Base-by-base conservation (phyloP, 2,113 vertebrate species). In the Entelurus aequoreus region DNA sequence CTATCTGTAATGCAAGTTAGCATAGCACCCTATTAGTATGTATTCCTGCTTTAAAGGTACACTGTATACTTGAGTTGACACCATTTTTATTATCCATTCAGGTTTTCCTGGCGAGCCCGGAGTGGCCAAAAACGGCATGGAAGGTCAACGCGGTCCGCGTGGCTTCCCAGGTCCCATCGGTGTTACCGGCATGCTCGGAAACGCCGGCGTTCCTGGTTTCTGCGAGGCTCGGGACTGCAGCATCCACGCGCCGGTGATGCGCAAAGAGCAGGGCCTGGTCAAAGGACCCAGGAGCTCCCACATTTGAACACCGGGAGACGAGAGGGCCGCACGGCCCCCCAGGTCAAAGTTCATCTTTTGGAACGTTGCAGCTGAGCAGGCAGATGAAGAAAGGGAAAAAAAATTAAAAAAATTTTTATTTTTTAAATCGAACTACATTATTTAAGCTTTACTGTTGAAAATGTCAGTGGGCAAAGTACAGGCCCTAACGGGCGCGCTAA, bases 251-350 rank as follows among this genome's bases (percentile, higher is more conserved):
- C 86, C 88, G 12, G 88, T 85, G 71, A 54, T 84, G 66, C 84
- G 87, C 47, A 85, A 87, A 73, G 89, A 92, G 71, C 86, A 89
- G 69, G 83, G 87, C 59, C 75, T 92, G 61, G 86, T 93, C 55
- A 92, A 91, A 70, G 71, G 88, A 35, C 89, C 89, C 0, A 40
- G 56, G 2, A 83, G 79, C 48, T n/a, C 71, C 49, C 75, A 82
- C 8, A 85, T 85, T 44, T 90, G 71, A 88, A 7, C 28, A 38
- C 8, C 59, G 69, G 10, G 6, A 10, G 4, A 42, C 58, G 15
- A 2, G 36, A 12, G 62, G 59, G n/a, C 36, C 62, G 54, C 53
- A n/a, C 35, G 42, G 21, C 53, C 56, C 46, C 14, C 65, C 19
- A 62, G 19, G 2, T 21, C 19, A 14, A 5, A 37, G 46, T 48